Percentiles rank a stretch among this genome's conserved stretches.
Conservation (phyloP, 2,888 invertebrate species). For the Entomobrya multifasciata region DNA sequence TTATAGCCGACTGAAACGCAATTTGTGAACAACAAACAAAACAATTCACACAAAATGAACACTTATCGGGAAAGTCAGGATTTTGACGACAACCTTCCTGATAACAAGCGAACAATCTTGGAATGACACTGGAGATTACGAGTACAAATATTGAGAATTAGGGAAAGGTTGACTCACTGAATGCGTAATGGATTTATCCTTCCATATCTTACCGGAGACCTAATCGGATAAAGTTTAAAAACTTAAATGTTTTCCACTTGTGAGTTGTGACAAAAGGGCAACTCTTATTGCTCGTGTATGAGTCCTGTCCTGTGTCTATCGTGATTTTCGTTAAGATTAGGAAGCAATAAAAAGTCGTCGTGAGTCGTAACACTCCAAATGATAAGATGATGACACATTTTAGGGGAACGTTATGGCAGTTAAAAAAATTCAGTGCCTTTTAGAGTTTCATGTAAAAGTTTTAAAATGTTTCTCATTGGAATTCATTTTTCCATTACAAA, state of each 20-base stretch:
- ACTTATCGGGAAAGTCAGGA: background rate
- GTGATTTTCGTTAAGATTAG: background rate
- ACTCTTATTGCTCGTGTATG: background rate
- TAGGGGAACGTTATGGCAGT: slow-evolving; percentile 6
- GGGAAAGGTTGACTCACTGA: slow-evolving; percentile 53
- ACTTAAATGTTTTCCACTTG: slow-evolving; percentile 46
- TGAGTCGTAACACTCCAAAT: slow-evolving; percentile 15
- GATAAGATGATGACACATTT: slow-evolving; percentile 14
- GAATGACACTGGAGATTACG: slow-evolving; percentile 47
- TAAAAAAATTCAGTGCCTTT: background rate
- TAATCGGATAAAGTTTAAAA: slow-evolving; percentile 29
- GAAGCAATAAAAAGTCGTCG: slow-evolving; percentile 11
- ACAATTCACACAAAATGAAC: background rate
- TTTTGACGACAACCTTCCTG: slow-evolving; percentile 16
- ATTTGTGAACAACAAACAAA: too few species aligned
- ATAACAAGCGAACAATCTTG: slow-evolving; percentile 33
- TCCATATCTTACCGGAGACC: slow-evolving; percentile 42
- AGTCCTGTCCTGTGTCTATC: background rate
- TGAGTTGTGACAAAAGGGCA: background rate
- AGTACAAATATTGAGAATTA: slow-evolving; percentile 50
- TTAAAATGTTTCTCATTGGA: background rate
- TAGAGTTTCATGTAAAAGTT: background rate
- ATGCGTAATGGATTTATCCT: slow-evolving; percentile 49
- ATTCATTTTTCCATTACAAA: too few species aligned
- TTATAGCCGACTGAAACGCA: slow-evolving; percentile 10